A percentile compares a stretch with the other conserved stretches of the same genome.
Conservation (phyloP, 2,888 invertebrate species). For the Syrphus vitripennis region DNA sequence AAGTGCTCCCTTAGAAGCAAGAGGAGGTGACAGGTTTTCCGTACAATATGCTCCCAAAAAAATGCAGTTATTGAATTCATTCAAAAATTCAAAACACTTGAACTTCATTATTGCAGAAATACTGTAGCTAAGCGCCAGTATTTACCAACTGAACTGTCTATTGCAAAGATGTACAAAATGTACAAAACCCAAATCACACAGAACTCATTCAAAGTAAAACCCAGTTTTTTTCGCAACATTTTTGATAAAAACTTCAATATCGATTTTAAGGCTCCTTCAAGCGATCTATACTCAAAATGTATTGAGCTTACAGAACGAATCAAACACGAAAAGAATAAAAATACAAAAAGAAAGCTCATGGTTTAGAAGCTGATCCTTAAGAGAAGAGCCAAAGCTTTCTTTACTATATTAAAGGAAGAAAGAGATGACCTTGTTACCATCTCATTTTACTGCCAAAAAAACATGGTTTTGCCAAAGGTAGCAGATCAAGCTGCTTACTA, state of each 20-base stretch:
- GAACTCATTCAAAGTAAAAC: background rate
- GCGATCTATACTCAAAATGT: background rate
- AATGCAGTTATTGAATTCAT: background rate
- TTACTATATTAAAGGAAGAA: background rate
- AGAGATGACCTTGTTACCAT: background rate
- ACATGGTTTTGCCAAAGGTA: background rate
- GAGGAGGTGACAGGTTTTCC: constrained; percentile 47
- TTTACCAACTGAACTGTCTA: background rate
- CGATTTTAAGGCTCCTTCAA: background rate
- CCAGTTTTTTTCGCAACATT: background rate
- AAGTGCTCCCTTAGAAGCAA: constrained; percentile 37
- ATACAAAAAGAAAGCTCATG: background rate
- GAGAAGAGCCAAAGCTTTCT: background rate
- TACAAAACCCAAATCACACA: background rate
- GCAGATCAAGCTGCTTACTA: constrained; percentile 11
- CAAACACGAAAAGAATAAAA: background rate
- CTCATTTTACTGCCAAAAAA: background rate
- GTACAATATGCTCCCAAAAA: background rate
- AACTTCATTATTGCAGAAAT: background rate
- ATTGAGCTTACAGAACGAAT: background rate
- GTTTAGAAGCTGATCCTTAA: background rate
- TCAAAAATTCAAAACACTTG: background rate
- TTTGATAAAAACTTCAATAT: background rate
- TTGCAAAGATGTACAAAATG: background rate
- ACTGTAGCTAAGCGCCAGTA: background rate